Base-by-base conservation (phyloP, 2,888 invertebrate genomes). In the Plusia festucae region DNA sequence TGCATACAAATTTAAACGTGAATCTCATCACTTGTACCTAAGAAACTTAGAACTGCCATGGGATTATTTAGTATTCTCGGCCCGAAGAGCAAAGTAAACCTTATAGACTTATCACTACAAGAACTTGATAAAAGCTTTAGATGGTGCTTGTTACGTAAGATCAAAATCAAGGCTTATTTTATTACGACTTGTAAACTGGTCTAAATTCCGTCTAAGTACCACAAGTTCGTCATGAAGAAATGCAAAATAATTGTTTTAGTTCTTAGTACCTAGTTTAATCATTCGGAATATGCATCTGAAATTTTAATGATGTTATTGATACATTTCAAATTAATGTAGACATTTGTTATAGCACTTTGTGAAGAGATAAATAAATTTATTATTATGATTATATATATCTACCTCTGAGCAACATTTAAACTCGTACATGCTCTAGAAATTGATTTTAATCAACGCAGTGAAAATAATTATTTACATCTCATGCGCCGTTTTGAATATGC, bases 21-120 rank as follows among this genome's bases (percentile, higher is more conserved):
- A 53, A 76, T 46, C 60, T 52, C 49, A 60, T 68, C 30, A 68
- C 68, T 77, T 56, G 59, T 56, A 49, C 56, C 30, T 58, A 51
- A 70, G 52, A 58, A 27, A 51, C 22, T 64, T 40, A 73, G 60
- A 59, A 52, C 32, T 32, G 8, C 59, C 61, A 65, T 59, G 52
- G 40, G 22, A 56, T 27, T 16, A 40, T 30, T 77, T 57, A 60
- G 53, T 68, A 73, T 68, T 68, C 53, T 24, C 27, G 30, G 13
- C 68, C 53, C 40, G 56, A 56, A 44, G 7, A 22, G 16, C 34
- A 20, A 56, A 56, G 44, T 46, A 72, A 59, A 76, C 72, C 51
- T 7, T 54, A 6, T 16, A 34, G 18, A 3, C 20, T 27, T 49
- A 61, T 59, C 56, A 57, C 58, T 18, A 62, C 53, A 60, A 73